phyloP scores from a whole-genome alignment of 2,797 vertebrate species.

The Numenius phaeopus region DNA sequence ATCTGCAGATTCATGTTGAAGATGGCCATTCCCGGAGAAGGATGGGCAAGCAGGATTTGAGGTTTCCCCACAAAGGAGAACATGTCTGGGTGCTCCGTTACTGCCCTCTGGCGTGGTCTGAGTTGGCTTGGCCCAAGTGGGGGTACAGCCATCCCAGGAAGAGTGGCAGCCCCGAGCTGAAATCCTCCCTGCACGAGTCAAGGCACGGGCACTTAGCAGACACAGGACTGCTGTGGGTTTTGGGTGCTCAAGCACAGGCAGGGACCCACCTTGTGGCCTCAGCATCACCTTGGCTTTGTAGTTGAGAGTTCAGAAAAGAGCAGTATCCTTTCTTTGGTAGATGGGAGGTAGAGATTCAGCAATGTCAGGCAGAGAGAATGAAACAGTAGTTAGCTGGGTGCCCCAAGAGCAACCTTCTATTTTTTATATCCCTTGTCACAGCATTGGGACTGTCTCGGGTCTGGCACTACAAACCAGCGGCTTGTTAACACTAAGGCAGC shows the following conservation, averaged over 20 bases:
- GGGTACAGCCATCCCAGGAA: fast-evolving
- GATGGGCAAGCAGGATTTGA: not conserved
- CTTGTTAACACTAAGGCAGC: not conserved
- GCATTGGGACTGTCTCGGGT: not conserved
- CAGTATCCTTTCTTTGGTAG: not conserved
- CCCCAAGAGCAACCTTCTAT: not conserved
- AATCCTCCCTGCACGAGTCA: not conserved
- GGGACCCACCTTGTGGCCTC: not conserved
- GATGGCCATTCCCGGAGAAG: not conserved
- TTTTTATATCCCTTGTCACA: not conserved
- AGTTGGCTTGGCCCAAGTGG: not conserved
- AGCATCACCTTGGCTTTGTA: fast-evolving
- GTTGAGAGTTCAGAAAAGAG: not conserved
- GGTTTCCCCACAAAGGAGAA: not conserved
- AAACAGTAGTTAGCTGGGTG: not conserved
- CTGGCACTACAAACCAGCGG: not conserved
- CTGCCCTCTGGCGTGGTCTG: not conserved
- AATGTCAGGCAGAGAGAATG: not conserved
- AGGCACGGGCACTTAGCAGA: not conserved
- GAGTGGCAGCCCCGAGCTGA: not conserved
- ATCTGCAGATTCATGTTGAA: not conserved
- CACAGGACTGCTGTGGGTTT: not conserved
- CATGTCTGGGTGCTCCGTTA: not conserved
- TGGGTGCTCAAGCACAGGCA: fast-evolving
- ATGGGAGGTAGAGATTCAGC: not conserved